phyloP scores from a whole-genome alignment of 2,113 vertebrate species.

The Peromyscus californicus region DNA sequence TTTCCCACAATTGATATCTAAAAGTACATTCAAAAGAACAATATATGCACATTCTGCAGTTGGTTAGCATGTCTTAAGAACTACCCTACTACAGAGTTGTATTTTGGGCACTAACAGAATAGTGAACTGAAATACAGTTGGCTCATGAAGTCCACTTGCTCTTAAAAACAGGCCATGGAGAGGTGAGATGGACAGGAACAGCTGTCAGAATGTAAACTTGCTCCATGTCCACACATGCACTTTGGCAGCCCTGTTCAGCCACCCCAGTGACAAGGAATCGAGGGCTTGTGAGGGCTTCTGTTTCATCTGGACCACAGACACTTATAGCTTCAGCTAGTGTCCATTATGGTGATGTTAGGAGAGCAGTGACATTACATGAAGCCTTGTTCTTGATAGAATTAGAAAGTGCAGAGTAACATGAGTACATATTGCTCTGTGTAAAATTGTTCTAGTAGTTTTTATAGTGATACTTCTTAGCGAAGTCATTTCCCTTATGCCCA shows the following conservation, averaged over 20 bases:
- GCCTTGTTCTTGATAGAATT: not conserved
- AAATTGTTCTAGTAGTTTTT: not conserved
- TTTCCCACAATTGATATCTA: conserved; percentile 79
- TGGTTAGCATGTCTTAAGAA: conserved; percentile 57
- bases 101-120: conserved; percentile 36
- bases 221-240: not conserved
- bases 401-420: not conserved
- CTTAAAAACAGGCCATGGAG: not conserved
- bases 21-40: conserved; percentile 74
- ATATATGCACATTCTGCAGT: conserved; percentile 67
- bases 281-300: not conserved
- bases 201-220: not conserved
- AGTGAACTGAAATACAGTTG: not conserved
- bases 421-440: not conserved
- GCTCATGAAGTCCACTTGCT: not conserved
- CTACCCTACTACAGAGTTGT: not conserved
- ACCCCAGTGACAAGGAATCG: not conserved
- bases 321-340: not conserved
- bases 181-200: not conserved
- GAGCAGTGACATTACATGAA: not conserved
- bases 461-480: not conserved
- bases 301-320: not conserved
- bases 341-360: not conserved
- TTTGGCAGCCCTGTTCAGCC: not conserved
- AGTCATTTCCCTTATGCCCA: not conserved